Evolutionary conservation across 2,797 vertebrate species (phyloP), one percentile per base, ranked within the genome.

Genomic region (Sylvia borin): DNA sequence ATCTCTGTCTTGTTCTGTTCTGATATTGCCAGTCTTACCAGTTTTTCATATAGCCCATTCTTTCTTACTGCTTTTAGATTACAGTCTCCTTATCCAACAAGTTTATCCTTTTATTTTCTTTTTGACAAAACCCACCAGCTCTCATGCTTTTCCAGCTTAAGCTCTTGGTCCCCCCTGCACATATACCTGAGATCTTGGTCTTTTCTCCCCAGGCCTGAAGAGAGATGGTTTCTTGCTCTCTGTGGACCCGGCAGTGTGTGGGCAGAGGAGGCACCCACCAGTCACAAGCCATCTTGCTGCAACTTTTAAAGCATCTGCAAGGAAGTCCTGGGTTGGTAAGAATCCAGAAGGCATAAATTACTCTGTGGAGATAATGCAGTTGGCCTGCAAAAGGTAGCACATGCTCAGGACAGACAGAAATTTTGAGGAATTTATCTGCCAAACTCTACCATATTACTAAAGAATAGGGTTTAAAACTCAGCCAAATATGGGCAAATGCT

Each of bases 401-500:
- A 78, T 72, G 47, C 51, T 93, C 62, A 78, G 68, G 48, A 83
- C 40, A 88, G 87, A 92, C 58, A 93, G 89, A 81, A 90, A 72
- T 91, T 89, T 42, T 92, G 72, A 85, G 48, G 66, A 54, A 88
- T 57, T 88, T 66, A 57, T 85, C 58, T 91, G 85, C 92, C 92
- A 88, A 90, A 70, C 24, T 85, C 89, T 80, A 83, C 85, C 51
- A 50, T 83, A 92, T 78, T 96, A 75, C 79, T 92, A 83, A 94
- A 68, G 73, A 96, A 85, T 21, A 84, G 43, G 34, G 29, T 73
- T 93, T 93, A 70, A 88, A 93, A 88, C 10, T 36, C 70, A 75
- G 93, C 65, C 92, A 95, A 96, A 95, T 96, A 93, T 58, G 93
- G 95, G 93, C 86, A 97, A 96, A 91, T 55, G 62, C 60, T 91